Evolutionary conservation across 2,888 invertebrate species (phyloP).

Genomic region (Nezara viridula): DNA sequence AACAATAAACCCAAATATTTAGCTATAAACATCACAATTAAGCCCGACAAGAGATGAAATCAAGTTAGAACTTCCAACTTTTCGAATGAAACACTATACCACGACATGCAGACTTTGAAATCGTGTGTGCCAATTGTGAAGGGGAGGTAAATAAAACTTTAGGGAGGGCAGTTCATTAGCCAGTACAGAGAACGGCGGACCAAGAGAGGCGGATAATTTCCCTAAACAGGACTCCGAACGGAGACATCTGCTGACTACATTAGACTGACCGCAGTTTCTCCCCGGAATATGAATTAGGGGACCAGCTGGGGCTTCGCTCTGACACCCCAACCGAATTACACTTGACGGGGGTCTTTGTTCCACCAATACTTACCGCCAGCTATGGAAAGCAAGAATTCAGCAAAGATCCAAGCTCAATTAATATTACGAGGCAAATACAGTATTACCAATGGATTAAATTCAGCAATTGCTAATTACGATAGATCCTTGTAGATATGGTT

Average conservation of each 20-base stretch:
- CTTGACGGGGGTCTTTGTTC: background rate
- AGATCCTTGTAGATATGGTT: too few species aligned
- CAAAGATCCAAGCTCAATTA: too few species aligned
- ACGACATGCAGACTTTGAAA: background rate
- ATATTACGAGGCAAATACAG: too few species aligned
- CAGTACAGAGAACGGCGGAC: too few species aligned
- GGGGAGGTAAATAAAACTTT: background rate
- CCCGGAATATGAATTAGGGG: slow-evolving; percentile 34
- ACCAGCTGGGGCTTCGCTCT: background rate
- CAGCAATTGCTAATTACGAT: too few species aligned
- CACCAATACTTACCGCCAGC: background rate
- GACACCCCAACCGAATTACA: background rate
- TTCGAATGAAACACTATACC: background rate
- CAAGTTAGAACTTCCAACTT: background rate
- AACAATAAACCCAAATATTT: too few species aligned
- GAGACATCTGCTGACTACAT: slow-evolving; percentile 48
- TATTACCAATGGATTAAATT: too few species aligned
- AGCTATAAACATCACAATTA: too few species aligned
- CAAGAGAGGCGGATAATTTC: background rate
- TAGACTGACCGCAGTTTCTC: slow-evolving; percentile 8
- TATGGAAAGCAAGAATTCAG: too few species aligned
- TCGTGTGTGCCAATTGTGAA: background rate
- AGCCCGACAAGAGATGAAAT: background rate
- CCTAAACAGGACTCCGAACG: slow-evolving; percentile 6
- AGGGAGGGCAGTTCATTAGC: background rate